Evolutionary conservation across 2,888 invertebrate genomes (phyloP).

Genomic region (Andrena flavipes): DNA sequence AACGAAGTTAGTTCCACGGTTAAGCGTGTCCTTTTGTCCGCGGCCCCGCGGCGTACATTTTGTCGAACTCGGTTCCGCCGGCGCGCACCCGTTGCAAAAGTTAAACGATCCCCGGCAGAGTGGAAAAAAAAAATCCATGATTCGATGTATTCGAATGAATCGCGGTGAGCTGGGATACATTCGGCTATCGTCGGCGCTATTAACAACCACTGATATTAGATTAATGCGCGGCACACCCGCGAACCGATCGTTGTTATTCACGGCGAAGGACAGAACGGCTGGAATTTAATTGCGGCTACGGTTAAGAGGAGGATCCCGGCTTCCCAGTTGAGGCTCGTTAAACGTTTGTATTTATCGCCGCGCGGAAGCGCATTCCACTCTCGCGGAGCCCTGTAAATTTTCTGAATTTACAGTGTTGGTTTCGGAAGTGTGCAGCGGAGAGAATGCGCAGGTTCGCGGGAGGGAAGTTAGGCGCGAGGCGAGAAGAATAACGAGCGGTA

Average conservation of each 20-base stretch:
- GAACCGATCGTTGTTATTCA: conserved; percentile 16
- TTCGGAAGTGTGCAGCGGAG: neutral
- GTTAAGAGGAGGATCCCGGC: neutral
- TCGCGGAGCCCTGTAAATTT: conserved; percentile 15
- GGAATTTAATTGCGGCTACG: neutral
- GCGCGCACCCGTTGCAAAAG: neutral
- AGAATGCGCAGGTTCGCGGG: neutral
- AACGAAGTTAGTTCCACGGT: conserved; percentile 27
- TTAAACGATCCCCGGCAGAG: neutral
- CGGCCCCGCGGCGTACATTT: neutral
- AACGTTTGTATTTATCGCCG: conserved; percentile 12
- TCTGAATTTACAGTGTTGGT: conserved; percentile 19
- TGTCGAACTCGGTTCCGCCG: neutral
- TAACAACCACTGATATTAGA: no score
- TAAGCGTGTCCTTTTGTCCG: conserved; percentile 16
- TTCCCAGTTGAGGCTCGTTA: neutral
- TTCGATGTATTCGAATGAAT: neutral
- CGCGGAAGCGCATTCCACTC: neutral
- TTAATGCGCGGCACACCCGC: neutral
- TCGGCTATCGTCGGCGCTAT: no score
- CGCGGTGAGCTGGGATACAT: neutral
- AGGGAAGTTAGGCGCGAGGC: conserved; percentile 31
- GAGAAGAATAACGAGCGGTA: conserved; percentile 28
- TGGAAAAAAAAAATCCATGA: neutral
- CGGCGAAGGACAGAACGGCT: neutral